A percentile compares a stretch with the other conserved stretches of the same genome.
These are phyloP conservation scores for Netelia virgata DNA, from an alignment of 2,888 invertebrate species.

Conservation along the genomic window DNA sequence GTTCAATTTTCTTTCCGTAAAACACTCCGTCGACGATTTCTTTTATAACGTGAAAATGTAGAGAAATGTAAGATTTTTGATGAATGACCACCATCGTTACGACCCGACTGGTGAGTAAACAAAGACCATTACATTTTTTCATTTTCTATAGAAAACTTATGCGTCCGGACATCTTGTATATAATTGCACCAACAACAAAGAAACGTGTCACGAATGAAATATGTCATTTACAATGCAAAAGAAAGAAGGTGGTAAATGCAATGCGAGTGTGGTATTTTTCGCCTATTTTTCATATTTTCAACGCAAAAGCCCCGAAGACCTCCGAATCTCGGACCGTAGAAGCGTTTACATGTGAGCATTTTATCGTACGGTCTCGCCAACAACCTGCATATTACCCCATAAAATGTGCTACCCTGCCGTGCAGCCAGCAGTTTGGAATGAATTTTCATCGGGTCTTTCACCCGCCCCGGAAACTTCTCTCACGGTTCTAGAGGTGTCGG, in stretches of 20 bases:
- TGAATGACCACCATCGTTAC: no score
- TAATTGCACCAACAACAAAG: no score
- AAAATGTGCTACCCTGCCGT: constrained; percentile 58
- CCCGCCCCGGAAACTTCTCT: constrained; percentile 14
- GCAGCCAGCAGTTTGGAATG: constrained; percentile 67
- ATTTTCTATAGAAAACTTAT: no score
- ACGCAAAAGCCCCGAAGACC: neutral
- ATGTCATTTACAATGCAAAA: no score
- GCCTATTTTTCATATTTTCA: neutral
- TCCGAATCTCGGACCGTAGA: neutral
- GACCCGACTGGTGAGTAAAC: no score
- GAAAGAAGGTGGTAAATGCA: no score
- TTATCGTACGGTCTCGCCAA: neutral
- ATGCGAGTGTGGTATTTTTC: neutral
- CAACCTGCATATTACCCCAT: constrained; percentile 54
- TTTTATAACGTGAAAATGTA: neutral
- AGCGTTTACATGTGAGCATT: neutral
- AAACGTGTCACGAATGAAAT: no score
- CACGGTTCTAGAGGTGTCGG: constrained; percentile 65
- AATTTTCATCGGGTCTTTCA: constrained; percentile 59
- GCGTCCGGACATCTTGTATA: no score
- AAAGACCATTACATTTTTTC: no score
- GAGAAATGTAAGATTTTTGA: no score
- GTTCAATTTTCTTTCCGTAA: constrained; percentile 50
- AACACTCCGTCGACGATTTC: neutral